phyloP scores from a whole-genome alignment of 2,888 invertebrate genomes.

The Incurvaria masculella region DNA sequence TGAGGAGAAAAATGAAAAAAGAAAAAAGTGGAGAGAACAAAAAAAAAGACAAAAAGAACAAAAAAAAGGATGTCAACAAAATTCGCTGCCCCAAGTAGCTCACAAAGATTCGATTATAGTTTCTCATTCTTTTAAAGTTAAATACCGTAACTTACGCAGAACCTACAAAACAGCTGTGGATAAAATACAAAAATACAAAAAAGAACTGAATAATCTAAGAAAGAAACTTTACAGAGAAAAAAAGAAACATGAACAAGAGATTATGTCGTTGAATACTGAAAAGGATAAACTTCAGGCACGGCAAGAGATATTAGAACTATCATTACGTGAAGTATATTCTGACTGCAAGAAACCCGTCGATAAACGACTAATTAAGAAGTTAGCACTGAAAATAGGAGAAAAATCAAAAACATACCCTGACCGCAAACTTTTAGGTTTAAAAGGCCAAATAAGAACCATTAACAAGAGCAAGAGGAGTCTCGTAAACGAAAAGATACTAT shows the following conservation, averaged over 20 bases:
- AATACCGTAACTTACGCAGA: neutral
- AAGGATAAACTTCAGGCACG: neutral
- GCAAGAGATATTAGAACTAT: neutral
- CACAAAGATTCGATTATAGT: too few relatives aligned
- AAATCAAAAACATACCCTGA: too few relatives aligned
- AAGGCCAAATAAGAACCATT: too few relatives aligned
- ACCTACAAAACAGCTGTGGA: neutral
- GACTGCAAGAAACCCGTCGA: neutral
- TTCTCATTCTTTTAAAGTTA: neutral
- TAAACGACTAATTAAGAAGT: neutral
- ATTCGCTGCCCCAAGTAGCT: neutral
- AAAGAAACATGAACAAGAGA: neutral
- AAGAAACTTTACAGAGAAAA: neutral
- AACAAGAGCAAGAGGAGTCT: too few relatives aligned
- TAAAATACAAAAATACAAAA: neutral
- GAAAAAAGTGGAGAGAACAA: neutral
- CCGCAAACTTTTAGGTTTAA: too few relatives aligned
- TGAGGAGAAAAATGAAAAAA: neutral
- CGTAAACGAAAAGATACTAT: too few relatives aligned
- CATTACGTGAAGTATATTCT: neutral
- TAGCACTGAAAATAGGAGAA: neutral
- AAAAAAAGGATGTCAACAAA: neutral
- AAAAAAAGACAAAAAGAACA: neutral
- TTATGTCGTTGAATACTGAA: neutral
- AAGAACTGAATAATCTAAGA: neutral